A percentile compares a stretch with the other conserved stretches of the same genome.
phyloP scores from a whole-genome alignment of 2,888 invertebrate genomes.

The Pycnomerus fuliginosus region DNA sequence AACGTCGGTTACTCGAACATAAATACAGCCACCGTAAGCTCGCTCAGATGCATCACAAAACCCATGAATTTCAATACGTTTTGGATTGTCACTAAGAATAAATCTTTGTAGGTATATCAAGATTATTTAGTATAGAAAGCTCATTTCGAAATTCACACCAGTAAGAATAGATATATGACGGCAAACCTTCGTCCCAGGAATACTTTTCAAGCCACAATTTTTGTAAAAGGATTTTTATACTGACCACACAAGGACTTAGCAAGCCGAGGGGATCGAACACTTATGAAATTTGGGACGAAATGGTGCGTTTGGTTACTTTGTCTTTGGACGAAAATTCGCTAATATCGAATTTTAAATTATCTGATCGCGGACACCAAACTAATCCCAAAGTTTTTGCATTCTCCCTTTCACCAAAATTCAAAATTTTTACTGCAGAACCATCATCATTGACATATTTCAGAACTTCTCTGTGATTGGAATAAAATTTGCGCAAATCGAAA shows the following conservation, averaged over 20 bases:
- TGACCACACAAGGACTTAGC: conserved; percentile 1
- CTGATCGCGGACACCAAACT: no score
- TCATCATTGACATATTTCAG: no score
- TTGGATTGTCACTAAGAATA: not conserved
- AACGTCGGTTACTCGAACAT: conserved; percentile 1
- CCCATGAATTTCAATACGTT: conserved; percentile 2
- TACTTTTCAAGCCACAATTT: conserved; percentile 5
- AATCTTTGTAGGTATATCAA: not conserved
- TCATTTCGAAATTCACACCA: not conserved
- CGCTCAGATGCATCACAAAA: conserved; percentile 10
- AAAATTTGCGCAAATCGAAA: no score
- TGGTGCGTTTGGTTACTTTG: conserved; percentile 7
- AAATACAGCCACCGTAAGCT: conserved; percentile 8
- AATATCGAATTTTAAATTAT: no score
- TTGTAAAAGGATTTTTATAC: conserved; percentile 9
- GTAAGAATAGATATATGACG: no score
- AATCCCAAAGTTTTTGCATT: no score
- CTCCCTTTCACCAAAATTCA: no score
- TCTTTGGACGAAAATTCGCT: no score
- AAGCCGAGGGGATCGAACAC: conserved; percentile 8
- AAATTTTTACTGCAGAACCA: no score
- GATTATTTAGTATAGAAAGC: not conserved
- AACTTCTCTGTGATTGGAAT: no score
- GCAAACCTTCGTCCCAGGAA: conserved; percentile 7
- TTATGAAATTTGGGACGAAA: conserved; percentile 1